Conservation (phyloP, 1,140 invertebrate species). For the Macrotrachela quadricornifera region DNA sequence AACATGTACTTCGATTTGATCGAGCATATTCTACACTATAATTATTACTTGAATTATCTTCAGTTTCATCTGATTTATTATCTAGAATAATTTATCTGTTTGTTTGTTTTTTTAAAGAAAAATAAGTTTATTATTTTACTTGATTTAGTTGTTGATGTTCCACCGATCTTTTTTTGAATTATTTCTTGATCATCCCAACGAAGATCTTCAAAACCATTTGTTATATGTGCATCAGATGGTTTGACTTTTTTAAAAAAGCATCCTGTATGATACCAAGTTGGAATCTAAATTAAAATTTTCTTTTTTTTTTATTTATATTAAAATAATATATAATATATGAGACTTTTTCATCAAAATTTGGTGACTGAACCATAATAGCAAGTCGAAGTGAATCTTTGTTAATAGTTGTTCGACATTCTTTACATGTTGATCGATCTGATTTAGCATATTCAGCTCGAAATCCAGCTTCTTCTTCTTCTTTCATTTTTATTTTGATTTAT, state of each 20-base stretch:
- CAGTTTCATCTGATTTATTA: slow-evolving; percentile 14
- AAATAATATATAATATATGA: slow-evolving; percentile 12
- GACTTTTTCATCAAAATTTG: slow-evolving; percentile 70
- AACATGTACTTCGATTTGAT: slow-evolving; percentile 53
- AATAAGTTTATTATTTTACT: background rate
- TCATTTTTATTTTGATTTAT: too few species aligned
- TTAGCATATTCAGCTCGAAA: slow-evolving; percentile 75
- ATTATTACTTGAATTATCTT: too few species aligned
- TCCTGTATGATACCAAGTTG: slow-evolving; percentile 64
- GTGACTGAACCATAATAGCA: slow-evolving; percentile 69
- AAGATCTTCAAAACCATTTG: slow-evolving; percentile 59
- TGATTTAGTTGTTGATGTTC: background rate
- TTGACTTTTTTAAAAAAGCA: slow-evolving; percentile 66
- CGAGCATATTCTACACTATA: slow-evolving; percentile 69
- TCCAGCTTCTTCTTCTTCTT: too few species aligned
- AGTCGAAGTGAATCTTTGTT: slow-evolving; percentile 49
- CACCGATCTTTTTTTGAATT: slow-evolving; percentile 47
- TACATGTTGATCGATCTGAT: slow-evolving; percentile 54
- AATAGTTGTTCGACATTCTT: slow-evolving; percentile 56
- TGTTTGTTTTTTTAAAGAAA: too few species aligned
- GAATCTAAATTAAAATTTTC: slow-evolving; percentile 17
- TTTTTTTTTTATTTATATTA: too few species aligned
- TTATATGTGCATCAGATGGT: slow-evolving; percentile 48
- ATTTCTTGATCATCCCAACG: slow-evolving; percentile 64
- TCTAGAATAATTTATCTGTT: slow-evolving; percentile 7